A percentile compares a stretch with the other conserved stretches of the same genome.
Evolutionary conservation across 1,140 invertebrate genomes (phyloP).

Genomic region (Aphis craccivora): DNA sequence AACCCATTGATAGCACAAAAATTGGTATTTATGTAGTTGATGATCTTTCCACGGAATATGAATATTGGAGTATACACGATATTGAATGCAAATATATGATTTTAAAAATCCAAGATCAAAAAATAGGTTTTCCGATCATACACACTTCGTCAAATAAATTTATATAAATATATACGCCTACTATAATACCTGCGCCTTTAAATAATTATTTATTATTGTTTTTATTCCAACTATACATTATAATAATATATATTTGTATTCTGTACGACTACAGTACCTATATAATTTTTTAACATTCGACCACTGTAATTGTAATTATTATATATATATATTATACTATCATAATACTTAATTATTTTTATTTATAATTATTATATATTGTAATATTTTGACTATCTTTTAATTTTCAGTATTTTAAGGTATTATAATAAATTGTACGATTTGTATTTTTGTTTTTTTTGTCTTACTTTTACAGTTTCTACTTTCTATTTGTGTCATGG

Average conservation of each 20-base stretch:
- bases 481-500: too few relatives aligned
- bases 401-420: too few relatives aligned
- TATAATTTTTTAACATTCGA: too few relatives aligned
- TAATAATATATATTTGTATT: not conserved
- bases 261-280: too few relatives aligned
- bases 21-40: not conserved
- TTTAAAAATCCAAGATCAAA: not conserved
- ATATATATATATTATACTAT: not conserved
- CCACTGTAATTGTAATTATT: too few relatives aligned
- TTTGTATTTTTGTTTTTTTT: too few relatives aligned
- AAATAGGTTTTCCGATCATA: not conserved
- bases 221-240: not conserved
- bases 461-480: too few relatives aligned
- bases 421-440: too few relatives aligned
- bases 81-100: not conserved
- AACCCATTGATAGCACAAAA: not conserved
- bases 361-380: too few relatives aligned
- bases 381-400: too few relatives aligned
- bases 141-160: not conserved
- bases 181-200: not conserved
- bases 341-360: too few relatives aligned
- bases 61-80: not conserved
- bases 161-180: not conserved
- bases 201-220: not conserved
- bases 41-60: not conserved